A percentile compares a stretch with the other conserved stretches of the same genome.
Conservation (phyloP, 2,113 vertebrate genomes). For the Oxyruncus cristatus region DNA sequence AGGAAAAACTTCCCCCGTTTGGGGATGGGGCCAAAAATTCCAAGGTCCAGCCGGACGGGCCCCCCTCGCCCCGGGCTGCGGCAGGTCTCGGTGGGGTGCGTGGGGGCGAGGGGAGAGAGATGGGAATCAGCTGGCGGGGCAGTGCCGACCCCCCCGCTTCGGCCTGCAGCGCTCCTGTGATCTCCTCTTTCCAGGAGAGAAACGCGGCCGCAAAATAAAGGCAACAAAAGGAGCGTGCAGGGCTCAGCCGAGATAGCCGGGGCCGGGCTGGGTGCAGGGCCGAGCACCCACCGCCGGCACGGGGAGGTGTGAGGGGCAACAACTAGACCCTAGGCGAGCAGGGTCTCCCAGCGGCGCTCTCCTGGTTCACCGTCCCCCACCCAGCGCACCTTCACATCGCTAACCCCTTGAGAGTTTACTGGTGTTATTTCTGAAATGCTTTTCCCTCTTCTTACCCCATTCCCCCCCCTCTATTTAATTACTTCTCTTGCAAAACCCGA, state of each 20-base stretch:
- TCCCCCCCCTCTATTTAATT: too few species aligned
- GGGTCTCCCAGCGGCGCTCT: neutral
- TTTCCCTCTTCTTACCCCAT: neutral
- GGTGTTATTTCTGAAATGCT: neutral
- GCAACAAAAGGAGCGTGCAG: neutral
- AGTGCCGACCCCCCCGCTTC: neutral
- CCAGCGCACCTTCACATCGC: neutral
- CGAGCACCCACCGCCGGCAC: neutral
- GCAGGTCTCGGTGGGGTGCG: neutral
- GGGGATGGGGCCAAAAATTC: neutral
- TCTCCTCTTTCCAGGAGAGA: neutral
- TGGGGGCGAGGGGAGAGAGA: neutral
- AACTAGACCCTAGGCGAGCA: neutral
- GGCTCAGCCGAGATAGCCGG: neutral
- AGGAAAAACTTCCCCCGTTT: neutral
- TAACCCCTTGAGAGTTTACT: neutral
- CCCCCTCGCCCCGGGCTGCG: neutral
- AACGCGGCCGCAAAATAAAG: neutral
- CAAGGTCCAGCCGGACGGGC: neutral
- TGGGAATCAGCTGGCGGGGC: too few species aligned
- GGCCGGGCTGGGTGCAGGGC: neutral
- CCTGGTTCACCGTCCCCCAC: neutral
- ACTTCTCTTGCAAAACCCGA: neutral
- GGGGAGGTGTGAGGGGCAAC: neutral
- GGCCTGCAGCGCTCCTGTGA: neutral